Percentiles rank a stretch among this genome's conserved stretches.
These are phyloP conservation scores for Drosophila burlai DNA, from an alignment of 1,140 invertebrate genomes.

Conservation along the genomic window DNA sequence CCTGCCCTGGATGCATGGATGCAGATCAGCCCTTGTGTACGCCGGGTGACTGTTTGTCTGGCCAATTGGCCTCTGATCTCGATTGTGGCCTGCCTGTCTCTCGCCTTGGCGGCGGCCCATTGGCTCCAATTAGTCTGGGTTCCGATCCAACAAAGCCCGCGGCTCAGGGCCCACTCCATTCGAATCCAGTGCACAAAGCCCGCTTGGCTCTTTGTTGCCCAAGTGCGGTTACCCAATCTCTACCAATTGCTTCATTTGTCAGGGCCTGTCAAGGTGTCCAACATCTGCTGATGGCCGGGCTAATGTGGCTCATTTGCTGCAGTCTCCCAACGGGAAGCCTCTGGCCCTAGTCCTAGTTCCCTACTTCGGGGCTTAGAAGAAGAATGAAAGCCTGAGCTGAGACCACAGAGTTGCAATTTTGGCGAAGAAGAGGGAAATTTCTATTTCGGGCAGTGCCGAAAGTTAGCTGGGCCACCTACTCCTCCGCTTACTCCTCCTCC, in stretches of 20 bases:
- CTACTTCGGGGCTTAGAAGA: not conserved
- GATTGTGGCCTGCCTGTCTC: constrained; percentile 20
- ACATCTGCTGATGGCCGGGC: constrained; percentile 55
- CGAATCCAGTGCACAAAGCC: constrained; percentile 23
- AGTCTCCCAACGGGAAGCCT: constrained; percentile 24
- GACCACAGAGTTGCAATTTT: constrained; percentile 24
- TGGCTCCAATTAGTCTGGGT: constrained; percentile 52
- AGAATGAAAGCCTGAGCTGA: constrained; percentile 17
- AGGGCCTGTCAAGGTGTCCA: constrained; percentile 64
- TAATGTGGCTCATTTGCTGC: constrained; percentile 27
- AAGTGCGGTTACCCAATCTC: constrained; percentile 73
- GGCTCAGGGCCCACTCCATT: constrained; percentile 35
- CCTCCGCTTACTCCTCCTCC: not conserved
- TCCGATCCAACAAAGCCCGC: constrained; percentile 26
- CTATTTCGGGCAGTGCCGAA: constrained; percentile 44
- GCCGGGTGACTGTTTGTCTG: constrained; percentile 34
- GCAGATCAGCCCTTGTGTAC: constrained; percentile 14
- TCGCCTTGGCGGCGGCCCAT: constrained; percentile 28
- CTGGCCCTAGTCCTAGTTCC: not conserved
- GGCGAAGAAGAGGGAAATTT: constrained; percentile 60
- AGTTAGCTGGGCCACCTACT: constrained; percentile 38
- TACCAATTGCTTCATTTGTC: constrained; percentile 78
- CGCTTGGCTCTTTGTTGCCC: constrained; percentile 36
- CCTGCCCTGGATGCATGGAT: constrained; percentile 19
- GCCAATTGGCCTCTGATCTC: constrained; percentile 55